A percentile compares a stretch with the other conserved stretches of the same genome.
Evolutionary conservation across 2,888 invertebrate species (phyloP).

Genomic region (Luperina nickerlii): DNA sequence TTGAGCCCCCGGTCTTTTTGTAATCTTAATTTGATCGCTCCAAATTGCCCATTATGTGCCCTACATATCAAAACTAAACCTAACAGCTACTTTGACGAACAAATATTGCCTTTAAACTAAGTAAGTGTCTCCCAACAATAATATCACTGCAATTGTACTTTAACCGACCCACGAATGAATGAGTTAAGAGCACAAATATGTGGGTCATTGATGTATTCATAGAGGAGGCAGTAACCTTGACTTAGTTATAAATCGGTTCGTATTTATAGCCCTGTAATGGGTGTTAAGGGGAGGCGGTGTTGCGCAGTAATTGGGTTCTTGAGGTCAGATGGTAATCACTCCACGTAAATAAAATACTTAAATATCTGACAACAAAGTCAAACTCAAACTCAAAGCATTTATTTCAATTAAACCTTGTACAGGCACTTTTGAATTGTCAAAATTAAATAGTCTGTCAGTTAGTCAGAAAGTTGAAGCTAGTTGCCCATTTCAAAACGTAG

Average conservation of each 20-base stretch:
- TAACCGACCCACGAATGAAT: slow-evolving; percentile 37
- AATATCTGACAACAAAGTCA: neutral
- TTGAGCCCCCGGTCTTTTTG: neutral
- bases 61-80: slow-evolving; percentile 12
- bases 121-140: slow-evolving; percentile 29
- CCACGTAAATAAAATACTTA: neutral
- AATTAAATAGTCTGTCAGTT: too few species aligned
- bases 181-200: slow-evolving; percentile 34
- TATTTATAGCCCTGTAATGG: slow-evolving; percentile 31
- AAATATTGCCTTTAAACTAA: slow-evolving; percentile 42
- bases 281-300: slow-evolving; percentile 19
- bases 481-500: too few species aligned
- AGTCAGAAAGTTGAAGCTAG: too few species aligned
- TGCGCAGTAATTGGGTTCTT: slow-evolving; percentile 9
- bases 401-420: too few species aligned
- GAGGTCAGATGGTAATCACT: slow-evolving; percentile 39
- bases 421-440: too few species aligned
- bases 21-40: slow-evolving; percentile 10
- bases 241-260: neutral
- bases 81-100: slow-evolving; percentile 24
- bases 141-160: slow-evolving; percentile 21
- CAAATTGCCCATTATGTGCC: neutral
- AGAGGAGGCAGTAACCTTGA: slow-evolving; percentile 24
- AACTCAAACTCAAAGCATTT: too few species aligned
- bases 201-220: slow-evolving; percentile 58